Conservation (phyloP, 2,888 invertebrate species). For the Cynaeus angustus region DNA sequence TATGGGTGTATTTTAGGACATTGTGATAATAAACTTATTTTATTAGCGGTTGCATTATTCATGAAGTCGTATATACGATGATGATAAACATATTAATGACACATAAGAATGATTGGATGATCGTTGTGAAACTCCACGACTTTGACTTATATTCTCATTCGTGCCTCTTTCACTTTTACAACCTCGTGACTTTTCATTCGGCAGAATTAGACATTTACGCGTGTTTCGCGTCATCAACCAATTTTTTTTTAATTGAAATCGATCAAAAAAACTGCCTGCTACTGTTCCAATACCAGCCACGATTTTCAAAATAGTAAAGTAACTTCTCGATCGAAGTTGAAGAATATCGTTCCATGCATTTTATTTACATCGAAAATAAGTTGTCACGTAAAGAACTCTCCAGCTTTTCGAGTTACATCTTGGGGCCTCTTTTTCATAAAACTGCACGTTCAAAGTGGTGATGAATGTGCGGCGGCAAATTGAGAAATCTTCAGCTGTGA, state of each 20-base stretch:
- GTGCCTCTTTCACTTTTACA: conserved; percentile 21
- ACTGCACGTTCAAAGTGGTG: conserved; percentile 52
- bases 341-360: no score
- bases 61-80: conserved; percentile 56
- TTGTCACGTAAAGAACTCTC: conserved; percentile 32
- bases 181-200: no score
- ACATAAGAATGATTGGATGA: conserved; percentile 40
- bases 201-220: no score
- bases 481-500: conserved; percentile 66
- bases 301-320: no score
- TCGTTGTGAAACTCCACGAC: conserved; percentile 36
- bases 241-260: no score
- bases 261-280: no score
- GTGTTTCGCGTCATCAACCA: no score
- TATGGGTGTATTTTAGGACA: conserved; percentile 68
- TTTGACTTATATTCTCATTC: conserved; percentile 30
- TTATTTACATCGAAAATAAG: conserved; percentile 19
- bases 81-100: conserved; percentile 51
- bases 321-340: no score
- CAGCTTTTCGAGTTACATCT: conserved; percentile 27
- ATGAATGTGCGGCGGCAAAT: conserved; percentile 66
- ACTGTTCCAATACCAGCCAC: no score
- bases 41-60: conserved; percentile 66
- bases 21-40: conserved; percentile 68
- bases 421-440: conserved; percentile 36